A percentile compares a stretch with the other conserved stretches of the same genome.
phyloP scores from a whole-genome alignment of 2,888 invertebrate species.

The Perizoma flavofasciatum region DNA sequence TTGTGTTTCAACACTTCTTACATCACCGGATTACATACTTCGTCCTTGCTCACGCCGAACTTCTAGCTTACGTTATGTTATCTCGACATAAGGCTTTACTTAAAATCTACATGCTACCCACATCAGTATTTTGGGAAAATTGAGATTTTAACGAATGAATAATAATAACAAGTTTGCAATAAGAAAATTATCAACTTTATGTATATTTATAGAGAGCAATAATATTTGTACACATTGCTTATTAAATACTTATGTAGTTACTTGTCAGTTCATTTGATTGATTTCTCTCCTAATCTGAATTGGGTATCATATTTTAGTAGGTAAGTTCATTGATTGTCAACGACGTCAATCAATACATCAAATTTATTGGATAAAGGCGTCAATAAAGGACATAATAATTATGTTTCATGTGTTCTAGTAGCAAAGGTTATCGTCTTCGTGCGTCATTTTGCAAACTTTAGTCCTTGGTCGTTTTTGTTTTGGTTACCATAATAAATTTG shows the following conservation, averaged over 20 bases:
- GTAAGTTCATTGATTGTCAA: conserved; percentile 44
- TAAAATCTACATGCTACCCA: neutral
- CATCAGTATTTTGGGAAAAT: no score
- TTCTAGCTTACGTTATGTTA: conserved; percentile 26
- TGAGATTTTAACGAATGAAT: no score
- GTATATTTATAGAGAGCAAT: no score
- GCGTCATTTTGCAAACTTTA: conserved; percentile 34
- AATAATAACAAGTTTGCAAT: no score
- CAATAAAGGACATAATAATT: conserved; percentile 45
- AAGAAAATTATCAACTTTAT: no score
- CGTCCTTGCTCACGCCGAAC: conserved; percentile 32
- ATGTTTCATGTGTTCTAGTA: conserved; percentile 37
- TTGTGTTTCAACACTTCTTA: conserved; percentile 30
- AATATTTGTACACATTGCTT: no score
- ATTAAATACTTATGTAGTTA: no score
- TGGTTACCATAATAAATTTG: conserved; percentile 2
- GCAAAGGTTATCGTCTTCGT: conserved; percentile 45
- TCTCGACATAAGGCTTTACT: neutral
- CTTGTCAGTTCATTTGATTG: no score
- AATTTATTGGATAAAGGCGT: conserved; percentile 40
- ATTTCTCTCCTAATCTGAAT: no score
- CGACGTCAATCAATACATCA: conserved; percentile 55
- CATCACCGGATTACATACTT: conserved; percentile 34
- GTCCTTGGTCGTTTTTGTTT: conserved; percentile 25
- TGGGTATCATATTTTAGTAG: conserved; percentile 13